Evolutionary conservation across 1,140 invertebrate species (phyloP), one percentile per base, ranked within the genome.

Genomic region (Bombyx mori): DNA sequence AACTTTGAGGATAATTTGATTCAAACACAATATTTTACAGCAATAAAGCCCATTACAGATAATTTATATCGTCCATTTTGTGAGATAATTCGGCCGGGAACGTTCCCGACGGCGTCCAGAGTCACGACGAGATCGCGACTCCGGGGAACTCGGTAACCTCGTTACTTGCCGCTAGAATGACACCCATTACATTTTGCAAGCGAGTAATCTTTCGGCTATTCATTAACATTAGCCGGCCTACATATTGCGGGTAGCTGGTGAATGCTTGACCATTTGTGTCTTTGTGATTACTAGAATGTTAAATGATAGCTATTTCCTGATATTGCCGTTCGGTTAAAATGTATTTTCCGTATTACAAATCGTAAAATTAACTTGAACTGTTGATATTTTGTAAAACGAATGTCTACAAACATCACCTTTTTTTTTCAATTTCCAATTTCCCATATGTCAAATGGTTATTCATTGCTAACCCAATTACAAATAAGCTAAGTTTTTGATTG

Each of bases 31-130:
- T 73, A 76, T 73, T 73, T 77, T 61, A 71, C 45, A 73, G 69
- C 67, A 77, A 74, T 76, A 75, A 75, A 78, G 73, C 59, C 71
- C 68, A 77, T 73, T 73, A 68, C 60, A 63, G 59, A 74, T 77
- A 77, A 79, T 75, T 78, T 75, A 77, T 80, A 75, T 72, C 60
- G 70, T 66, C 66, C 68, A 75, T 75, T 79, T 75, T 72, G 62
- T 61, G 72, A 76, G 73, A 79, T 77, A 77, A 79, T 69, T 79
- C 71, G 65, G 66, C 61, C 67, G 75, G 70, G 72, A 77, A 69
- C 69, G 64, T 69, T 79, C 72, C 68, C 69, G 71, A 68, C 70
- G 69, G 75, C 67, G 74, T 63, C 65, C 64, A 59, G 59, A 79
- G 73, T 79, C 75, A 79, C 72, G 73, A 76, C 62, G 58, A 61